Evolutionary conservation across 1,140 invertebrate species (phyloP).

Genomic region (Tribolium castaneum): DNA sequence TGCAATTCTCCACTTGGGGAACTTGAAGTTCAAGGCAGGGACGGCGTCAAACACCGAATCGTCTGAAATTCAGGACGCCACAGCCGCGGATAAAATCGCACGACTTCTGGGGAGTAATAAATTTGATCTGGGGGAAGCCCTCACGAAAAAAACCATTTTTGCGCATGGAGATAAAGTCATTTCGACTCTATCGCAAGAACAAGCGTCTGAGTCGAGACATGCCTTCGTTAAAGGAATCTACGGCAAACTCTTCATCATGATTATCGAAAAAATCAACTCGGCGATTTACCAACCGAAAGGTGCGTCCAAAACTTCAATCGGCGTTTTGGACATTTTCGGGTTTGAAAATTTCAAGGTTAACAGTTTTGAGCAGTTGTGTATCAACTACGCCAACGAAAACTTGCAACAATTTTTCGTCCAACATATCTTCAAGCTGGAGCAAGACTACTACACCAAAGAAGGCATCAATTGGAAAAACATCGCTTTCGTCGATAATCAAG

Average conservation of each 20-base stretch:
- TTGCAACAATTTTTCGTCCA: conserved; percentile 97
- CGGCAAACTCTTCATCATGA: conserved; percentile 90
- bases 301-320: conserved; percentile 78
- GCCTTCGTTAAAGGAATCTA: conserved; percentile 95
- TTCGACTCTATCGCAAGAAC: conserved; percentile 71
- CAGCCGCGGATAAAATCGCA: conserved; percentile 74
- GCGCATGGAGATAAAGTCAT: conserved; percentile 79
- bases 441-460: conserved; percentile 92
- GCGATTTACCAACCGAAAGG: conserved; percentile 81
- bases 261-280: conserved; percentile 91
- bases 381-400: conserved; percentile 98
- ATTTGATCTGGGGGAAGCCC: conserved; percentile 77
- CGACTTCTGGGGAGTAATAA: conserved; percentile 77
- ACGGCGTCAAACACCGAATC: conserved; percentile 83
- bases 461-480: conserved; percentile 93
- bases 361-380: conserved; percentile 97
- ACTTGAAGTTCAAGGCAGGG: conserved; percentile 85
- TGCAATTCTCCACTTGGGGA: conserved; percentile 89
- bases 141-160: conserved; percentile 89
- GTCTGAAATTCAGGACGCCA: conserved; percentile 79
- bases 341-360: conserved; percentile 95
- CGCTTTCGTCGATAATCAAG: conserved; percentile 93
- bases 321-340: conserved; percentile 95
- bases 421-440: conserved; percentile 96
- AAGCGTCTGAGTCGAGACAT: conserved; percentile 86